Base-by-base conservation (phyloP, 2,888 invertebrate species). In the Harpalus rufipes region DNA sequence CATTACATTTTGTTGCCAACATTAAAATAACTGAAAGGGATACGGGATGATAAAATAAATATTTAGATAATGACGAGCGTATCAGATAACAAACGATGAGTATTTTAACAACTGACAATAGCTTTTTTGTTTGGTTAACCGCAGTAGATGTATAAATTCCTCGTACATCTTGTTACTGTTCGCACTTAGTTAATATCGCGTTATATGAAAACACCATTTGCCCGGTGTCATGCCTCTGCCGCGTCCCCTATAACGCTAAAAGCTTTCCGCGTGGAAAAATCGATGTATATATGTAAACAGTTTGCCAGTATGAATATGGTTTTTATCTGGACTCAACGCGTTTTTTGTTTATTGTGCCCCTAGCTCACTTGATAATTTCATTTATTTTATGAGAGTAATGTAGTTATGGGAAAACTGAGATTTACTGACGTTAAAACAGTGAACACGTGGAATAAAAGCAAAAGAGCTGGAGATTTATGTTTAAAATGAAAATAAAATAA, bases 161-260 rank as follows among this genome's bases (percentile, higher is more conserved):
- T 58, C 58, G 56, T 78, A 78, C 78, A 78, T 78, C 78, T 78
- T 78, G 78, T 78, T 78, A 78, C 78, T 78, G 78, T 78, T 58
- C 78, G 56, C 58, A 76, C 76, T 76, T 76, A 32, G 78, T 78
- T 78, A 78, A 78, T 78, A 78, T 58, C 78, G 78, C 78, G 78
- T 78, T 78, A 78, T 78, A 78, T 78, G 78, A 32, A 78, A 78
- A 78, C 78, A 59, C 78, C 78, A 78, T 78, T 78, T 78, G 78
- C 32, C 39, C 10, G 18, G 25, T 51, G 41, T n/a, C 12, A 51
- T 25, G 68, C n/a, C 39, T 32, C 32, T 39, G 74, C 7, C 74
- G n/a, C 74, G 51, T 44, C 44, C 72, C 25, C 39, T 59, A 78
- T 78, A 78, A 78, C 32, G 78, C 78, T 78, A 78, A 78, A 78